Base-by-base conservation (phyloP, 2,888 invertebrate species). In the Rotaria macrura region DNA sequence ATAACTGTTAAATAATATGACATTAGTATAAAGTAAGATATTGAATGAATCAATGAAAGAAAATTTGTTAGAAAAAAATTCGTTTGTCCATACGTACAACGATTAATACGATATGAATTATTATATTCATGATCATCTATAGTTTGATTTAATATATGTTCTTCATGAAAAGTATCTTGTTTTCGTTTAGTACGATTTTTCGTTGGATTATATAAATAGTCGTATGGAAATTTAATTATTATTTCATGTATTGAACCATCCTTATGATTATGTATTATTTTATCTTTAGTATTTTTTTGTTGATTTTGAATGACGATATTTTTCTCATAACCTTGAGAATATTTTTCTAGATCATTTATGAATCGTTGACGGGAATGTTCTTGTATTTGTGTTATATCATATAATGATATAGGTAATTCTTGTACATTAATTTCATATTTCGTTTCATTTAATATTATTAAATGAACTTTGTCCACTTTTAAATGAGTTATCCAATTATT, bases 401-500 rank as follows among this genome's bases (percentile, higher is more conserved):
- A n/a, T 10, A 79, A 43, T 40, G 79, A 43, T 9, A 43, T 23
- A n/a, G 9, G 40, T 43, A n/a, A 40, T 40, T 40, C 40, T 79
- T 43, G 43, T 23, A 40, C 25, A 43, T 79, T 43, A 2, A 65
- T 65, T 65, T 65, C 65, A n/a, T 79, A n/a, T 79, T 79, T 43
- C 3, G 40, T 79, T 79, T 79, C 25, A 43, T 43, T 79, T n/a
- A 43, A 79, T 79, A 17, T 79, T 12, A 79, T n/a, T 79, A 79
- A 79, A 43, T 79, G 43, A n/a, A 79, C 20, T 43, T 79, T 79
- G 12, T 79, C 79, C 10, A 43, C 25, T 79, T 79, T 79, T 43
- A 79, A 43, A 43, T 79, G 79, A 12, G 79, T 79, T 79, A 79
- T 79, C 79, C 74, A 74, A 40, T 74, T 74, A 79, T 79, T 40